Percentiles rank a stretch among this genome's conserved stretches.
These are phyloP conservation scores for Acanthiza pusilla DNA, from an alignment of 2,797 vertebrate species.

Conservation along the genomic window DNA sequence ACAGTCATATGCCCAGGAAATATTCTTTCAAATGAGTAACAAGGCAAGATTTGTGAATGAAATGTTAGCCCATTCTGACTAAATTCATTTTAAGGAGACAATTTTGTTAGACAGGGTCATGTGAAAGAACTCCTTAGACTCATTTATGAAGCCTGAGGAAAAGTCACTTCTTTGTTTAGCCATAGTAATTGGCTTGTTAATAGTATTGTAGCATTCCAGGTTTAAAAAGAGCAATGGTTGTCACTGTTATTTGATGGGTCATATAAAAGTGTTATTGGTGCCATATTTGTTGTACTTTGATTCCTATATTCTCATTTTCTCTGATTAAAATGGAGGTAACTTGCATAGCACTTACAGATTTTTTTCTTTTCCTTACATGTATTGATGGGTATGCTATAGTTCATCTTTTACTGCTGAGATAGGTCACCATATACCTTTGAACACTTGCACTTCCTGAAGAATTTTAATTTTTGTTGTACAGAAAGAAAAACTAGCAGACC, in stretches of 20 bases:
- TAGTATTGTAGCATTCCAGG: background rate
- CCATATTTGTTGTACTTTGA: background rate
- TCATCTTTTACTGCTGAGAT: background rate
- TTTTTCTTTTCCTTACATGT: background rate
- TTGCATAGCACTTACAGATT: background rate
- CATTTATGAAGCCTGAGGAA: background rate
- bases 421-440: background rate
- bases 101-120: background rate
- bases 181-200: background rate
- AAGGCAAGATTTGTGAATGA: background rate
- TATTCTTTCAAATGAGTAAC: background rate
- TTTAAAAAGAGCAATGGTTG: background rate
- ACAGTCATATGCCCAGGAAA: background rate
- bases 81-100: background rate
- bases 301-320: background rate
- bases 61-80: background rate
- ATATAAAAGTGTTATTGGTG: background rate
- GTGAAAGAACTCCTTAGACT: background rate
- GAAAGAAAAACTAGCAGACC: background rate
- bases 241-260: background rate
- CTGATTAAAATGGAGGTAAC: background rate
- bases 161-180: background rate
- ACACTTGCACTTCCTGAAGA: background rate
- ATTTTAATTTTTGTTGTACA: background rate
- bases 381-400: background rate